Evolutionary conservation across 2,113 vertebrate genomes (phyloP), one percentile per base, ranked within the genome.

Genomic region (Tyrannus savana): DNA sequence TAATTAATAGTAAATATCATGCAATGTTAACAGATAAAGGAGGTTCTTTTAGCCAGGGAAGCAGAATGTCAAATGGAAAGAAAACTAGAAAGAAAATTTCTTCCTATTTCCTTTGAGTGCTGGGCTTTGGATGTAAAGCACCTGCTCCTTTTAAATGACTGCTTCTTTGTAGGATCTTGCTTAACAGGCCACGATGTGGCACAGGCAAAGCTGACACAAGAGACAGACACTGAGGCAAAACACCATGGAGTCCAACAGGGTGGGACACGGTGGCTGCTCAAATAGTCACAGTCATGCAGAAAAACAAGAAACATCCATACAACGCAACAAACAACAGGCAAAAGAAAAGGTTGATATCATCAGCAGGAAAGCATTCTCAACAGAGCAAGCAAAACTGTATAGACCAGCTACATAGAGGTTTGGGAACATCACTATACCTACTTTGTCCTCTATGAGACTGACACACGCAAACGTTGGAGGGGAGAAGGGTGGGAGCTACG

Each of bases 281-380:
- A 95, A 97, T 94, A 96, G 89, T 97, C 94, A 98, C 97, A 96
- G 87, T 94, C 97, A 62, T 98, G 98, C 98, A 97, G 88, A 92
- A 90, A 96, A 97, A 98, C 96, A 96, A 96, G 96, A 96, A 97
- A 98, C 98, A 97, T 94, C 69, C 92, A 97, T 81, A 98, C 35
- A 30, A 95, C 91, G 95, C 97, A 97, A 98, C 97, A 95, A 96
- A 98, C 95, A 96, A 98, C 93, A 93, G 97, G 97, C 97, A 97
- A 98, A 98, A 98, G 95, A 98, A 98, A 98, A 97, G 94, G 96
- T 97, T 96, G 95, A 96, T 94, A 96, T 95, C 89, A 97, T 97
- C 97, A 98, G 97, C 97, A 97, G 97, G 96, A 97, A 93, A 97
- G 97, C 97, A 97, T 97, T 97, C 96, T 95, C 96, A 95, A 90